phyloP scores from a whole-genome alignment of 2,797 vertebrate species.

The Morus bassanus region DNA sequence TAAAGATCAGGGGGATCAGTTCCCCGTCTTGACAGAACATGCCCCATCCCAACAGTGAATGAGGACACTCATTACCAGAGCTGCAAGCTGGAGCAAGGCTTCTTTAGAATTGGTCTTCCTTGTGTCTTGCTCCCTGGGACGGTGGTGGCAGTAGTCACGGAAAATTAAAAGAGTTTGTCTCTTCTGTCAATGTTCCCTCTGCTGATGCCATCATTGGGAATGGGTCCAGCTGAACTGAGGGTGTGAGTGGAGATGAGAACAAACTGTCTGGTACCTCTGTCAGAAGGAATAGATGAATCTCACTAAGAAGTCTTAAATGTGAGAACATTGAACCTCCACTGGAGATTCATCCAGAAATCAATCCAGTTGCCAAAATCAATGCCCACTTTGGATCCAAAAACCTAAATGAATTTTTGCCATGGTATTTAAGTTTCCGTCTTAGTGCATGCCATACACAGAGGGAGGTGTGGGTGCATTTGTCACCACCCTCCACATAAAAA shows the following conservation, averaged over 20 bases:
- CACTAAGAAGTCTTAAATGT: not conserved
- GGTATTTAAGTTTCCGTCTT: not conserved
- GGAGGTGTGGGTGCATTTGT: not conserved
- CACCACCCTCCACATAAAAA: not conserved
- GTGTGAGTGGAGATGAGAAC: not conserved
- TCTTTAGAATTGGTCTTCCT: not conserved
- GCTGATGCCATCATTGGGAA: not conserved
- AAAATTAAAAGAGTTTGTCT: not conserved
- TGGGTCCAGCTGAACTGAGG: not conserved
- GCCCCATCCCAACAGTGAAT: not conserved
- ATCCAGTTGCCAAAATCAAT: not conserved
- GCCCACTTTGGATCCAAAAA: not conserved
- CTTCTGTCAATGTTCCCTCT: not conserved
- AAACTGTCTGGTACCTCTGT: not conserved
- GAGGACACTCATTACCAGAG: not conserved
- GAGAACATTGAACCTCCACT: not conserved
- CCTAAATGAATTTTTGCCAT: not conserved
- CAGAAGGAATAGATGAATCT: not conserved
- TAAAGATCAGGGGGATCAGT: not conserved
- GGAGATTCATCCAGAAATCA: not conserved
- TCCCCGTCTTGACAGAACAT: not conserved
- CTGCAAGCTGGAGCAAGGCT: not conserved
- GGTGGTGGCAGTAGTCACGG: not conserved
- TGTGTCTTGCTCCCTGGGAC: not conserved
- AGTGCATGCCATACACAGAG: not conserved